A percentile compares a stretch with the other conserved stretches of the same genome.
phyloP scores from a whole-genome alignment of 2,113 vertebrate genomes.

The Nannospalax galili region DNA sequence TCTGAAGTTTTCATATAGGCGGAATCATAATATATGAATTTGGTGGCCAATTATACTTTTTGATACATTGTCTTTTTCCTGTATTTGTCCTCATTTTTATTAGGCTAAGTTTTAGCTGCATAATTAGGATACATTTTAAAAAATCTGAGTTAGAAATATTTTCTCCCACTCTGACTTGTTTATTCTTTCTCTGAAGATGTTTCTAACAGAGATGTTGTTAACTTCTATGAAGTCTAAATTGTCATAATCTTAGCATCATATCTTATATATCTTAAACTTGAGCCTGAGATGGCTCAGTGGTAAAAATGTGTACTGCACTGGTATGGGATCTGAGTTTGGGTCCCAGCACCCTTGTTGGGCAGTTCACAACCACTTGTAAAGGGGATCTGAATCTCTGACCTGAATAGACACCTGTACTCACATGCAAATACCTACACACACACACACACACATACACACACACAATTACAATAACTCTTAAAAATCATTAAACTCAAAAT shows the following conservation, averaged over 20 bases:
- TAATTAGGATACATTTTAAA: neutral
- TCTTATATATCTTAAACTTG: neutral
- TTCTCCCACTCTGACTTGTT: no score
- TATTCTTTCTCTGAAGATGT: neutral
- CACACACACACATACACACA: no score
- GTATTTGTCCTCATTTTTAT: neutral
- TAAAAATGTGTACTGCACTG: no score
- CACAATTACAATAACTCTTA: no score
- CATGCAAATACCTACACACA: no score
- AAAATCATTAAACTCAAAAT: neutral
- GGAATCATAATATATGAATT: neutral
- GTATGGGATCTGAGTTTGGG: no score
- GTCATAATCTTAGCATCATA: neutral
- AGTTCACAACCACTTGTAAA: no score
- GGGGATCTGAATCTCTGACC: no score
- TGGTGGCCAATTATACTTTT: neutral
- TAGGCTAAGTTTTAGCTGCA: neutral
- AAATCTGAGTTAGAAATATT: neutral
- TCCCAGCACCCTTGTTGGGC: no score
- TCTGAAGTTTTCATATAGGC: neutral
- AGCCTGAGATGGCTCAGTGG: neutral
- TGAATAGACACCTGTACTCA: no score
- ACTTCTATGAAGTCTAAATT: neutral
- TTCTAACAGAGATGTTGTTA: neutral
- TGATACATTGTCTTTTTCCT: neutral